Conservation (phyloP, 2,888 invertebrate species). For the Melikaiella ostensackeni region DNA sequence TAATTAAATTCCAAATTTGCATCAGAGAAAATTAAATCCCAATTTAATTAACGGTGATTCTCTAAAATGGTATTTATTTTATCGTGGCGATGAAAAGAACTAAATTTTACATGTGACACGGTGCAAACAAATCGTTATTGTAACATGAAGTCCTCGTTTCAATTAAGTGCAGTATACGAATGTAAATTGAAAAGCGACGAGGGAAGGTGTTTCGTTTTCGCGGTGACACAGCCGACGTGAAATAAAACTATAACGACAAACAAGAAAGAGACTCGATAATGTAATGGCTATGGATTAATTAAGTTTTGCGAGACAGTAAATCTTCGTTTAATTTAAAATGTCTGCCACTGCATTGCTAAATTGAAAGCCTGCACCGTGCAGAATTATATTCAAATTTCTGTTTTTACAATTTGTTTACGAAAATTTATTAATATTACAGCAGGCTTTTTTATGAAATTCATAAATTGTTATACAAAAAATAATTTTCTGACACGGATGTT, state of each 20-base stretch:
- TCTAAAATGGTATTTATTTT: slow-evolving; percentile 8
- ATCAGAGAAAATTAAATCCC: not conserved
- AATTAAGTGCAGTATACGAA: slow-evolving; percentile 30
- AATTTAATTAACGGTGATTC: not conserved
- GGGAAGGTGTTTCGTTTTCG: not conserved
- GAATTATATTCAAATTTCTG: not conserved
- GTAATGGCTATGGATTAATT: slow-evolving; percentile 34
- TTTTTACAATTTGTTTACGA: not conserved
- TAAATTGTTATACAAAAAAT: not conserved
- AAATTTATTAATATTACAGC: slow-evolving; percentile 6
- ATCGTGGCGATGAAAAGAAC: slow-evolving; percentile 4
- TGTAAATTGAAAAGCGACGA: slow-evolving; percentile 34
- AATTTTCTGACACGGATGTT: no score
- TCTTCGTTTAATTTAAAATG: slow-evolving; percentile 20
- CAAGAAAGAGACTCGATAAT: slow-evolving; percentile 30
- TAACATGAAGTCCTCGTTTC: slow-evolving; percentile 16
- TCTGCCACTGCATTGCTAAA: slow-evolving; percentile 7
- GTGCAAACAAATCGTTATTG: slow-evolving; percentile 24
- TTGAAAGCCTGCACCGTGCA: not conserved
- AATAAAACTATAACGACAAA: slow-evolving; percentile 36
- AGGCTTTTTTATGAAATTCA: not conserved
- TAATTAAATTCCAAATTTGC: not conserved
- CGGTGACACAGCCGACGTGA: not conserved
- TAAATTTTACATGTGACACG: not conserved
- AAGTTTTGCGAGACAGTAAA: slow-evolving; percentile 17